Conservation (phyloP, 1,140 invertebrate species). For the Eumaeus atala region DNA sequence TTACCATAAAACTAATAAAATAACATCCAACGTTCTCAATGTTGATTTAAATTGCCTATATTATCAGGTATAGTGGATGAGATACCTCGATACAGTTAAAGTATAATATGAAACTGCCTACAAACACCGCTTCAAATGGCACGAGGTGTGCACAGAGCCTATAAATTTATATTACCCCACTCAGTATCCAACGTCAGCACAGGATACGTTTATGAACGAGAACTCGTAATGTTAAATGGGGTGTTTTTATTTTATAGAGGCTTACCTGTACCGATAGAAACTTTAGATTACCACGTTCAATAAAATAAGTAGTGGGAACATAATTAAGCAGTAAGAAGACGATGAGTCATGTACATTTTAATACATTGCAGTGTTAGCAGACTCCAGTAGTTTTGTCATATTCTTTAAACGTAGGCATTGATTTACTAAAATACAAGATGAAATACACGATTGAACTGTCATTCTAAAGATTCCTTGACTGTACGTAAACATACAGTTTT, state of each 20-base stretch:
- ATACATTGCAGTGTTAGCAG: not conserved
- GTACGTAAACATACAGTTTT: too few relatives aligned
- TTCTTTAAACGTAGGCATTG: too few relatives aligned
- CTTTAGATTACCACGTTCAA: too few relatives aligned
- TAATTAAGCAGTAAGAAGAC: not conserved
- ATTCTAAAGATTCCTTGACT: too few relatives aligned
- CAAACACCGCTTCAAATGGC: not conserved
- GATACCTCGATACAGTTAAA: not conserved
- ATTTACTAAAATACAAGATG: too few relatives aligned
- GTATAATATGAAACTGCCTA: not conserved
- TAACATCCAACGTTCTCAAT: too few relatives aligned
- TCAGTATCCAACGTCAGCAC: conserved; percentile 1
- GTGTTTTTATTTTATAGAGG: not conserved
- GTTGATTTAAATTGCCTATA: too few relatives aligned
- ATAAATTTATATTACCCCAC: conserved; percentile 10
- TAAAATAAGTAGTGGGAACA: too few relatives aligned
- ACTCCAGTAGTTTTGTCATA: not conserved
- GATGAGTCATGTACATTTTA: not conserved
- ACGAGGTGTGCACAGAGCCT: conserved; percentile 4
- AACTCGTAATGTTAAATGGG: conserved; percentile 4
- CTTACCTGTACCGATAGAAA: too few relatives aligned
- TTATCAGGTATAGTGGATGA: too few relatives aligned
- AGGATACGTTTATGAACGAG: not conserved
- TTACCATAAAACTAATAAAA: too few relatives aligned
- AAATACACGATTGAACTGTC: too few relatives aligned